Percentiles rank a stretch among this genome's conserved stretches.
These are phyloP conservation scores for Macrocentrus cingulum DNA, from an alignment of 1,140 invertebrate species.

Conservation along the genomic window DNA sequence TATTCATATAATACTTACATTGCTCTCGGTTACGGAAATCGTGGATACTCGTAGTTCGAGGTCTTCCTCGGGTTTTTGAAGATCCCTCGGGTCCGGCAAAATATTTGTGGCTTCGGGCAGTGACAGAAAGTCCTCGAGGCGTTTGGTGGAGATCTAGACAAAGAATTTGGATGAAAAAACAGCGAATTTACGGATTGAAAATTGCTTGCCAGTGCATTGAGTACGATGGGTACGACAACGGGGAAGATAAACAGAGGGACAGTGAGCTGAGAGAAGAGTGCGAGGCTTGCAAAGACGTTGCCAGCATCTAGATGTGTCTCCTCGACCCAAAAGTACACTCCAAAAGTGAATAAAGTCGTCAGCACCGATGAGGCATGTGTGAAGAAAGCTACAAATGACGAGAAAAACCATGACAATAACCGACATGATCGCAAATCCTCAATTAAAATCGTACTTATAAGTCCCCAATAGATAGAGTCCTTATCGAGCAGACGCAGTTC, in stretches of 20 bases:
- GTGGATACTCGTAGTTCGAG: constrained; percentile 3
- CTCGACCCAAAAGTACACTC: constrained; percentile 65
- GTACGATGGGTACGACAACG: constrained; percentile 75
- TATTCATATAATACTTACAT: constrained; percentile 34
- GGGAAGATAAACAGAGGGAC: constrained; percentile 79
- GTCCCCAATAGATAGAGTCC: constrained; percentile 73
- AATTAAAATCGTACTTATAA: constrained; percentile 66
- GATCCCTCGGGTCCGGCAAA: constrained; percentile 47
- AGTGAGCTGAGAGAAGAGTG: constrained; percentile 78
- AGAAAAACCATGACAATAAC: too few species aligned
- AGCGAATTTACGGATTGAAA: neutral
- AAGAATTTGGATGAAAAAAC: constrained; percentile 27
- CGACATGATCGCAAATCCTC: too few species aligned
- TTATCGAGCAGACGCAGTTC: constrained; percentile 74
- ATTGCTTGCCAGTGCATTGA: constrained; percentile 68
- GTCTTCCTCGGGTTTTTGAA: neutral
- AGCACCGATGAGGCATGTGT: constrained; percentile 74
- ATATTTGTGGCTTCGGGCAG: constrained; percentile 68
- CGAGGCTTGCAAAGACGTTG: constrained; percentile 74
- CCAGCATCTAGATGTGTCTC: constrained; percentile 65
- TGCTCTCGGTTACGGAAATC: constrained; percentile 24
- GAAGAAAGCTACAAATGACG: constrained; percentile 68
- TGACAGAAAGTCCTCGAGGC: constrained; percentile 69
- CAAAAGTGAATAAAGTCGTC: constrained; percentile 73
- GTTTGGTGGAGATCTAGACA: constrained; percentile 66